These are phyloP conservation scores for Argentina silus DNA, from an alignment of 2,797 vertebrate genomes.

Conservation along the genomic window DNA sequence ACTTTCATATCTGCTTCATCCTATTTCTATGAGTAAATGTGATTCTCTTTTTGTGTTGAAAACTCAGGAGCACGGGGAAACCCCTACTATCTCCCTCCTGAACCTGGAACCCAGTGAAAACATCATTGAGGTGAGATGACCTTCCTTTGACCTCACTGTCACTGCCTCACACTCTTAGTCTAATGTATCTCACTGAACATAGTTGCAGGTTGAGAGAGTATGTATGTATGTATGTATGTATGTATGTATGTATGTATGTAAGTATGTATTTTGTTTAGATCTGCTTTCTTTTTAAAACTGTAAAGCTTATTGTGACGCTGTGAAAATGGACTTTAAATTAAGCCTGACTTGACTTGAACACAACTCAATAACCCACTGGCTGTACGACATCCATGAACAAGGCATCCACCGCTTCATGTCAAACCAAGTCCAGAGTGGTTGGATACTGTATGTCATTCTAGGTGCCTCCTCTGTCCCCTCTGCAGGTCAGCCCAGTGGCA, in stretches of 20 bases:
- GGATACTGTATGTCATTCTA: neutral
- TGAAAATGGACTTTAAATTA: too few species aligned
- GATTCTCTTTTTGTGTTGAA: conserved; percentile 1
- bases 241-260: too few species aligned
- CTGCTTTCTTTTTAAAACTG: too few species aligned
- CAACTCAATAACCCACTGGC: neutral
- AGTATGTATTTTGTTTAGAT: too few species aligned
- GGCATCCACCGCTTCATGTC: neutral
- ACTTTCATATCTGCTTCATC: neutral
- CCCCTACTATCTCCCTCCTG: conserved; percentile 74
- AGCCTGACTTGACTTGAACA: too few species aligned
- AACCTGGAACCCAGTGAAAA: conserved; percentile 74
- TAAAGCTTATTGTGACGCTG: too few species aligned
- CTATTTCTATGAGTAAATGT: neutral
- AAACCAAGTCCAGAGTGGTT: neutral
- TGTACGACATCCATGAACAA: neutral
- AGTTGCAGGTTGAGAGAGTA: neutral
- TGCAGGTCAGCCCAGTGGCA: conserved; percentile 84
- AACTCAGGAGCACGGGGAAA: conserved; percentile 72
- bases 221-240: too few species aligned
- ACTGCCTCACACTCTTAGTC: neutral
- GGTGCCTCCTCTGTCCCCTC: neutral
- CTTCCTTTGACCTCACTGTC: neutral
- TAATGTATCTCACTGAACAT: neutral
- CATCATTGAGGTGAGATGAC: conserved; percentile 67